phyloP scores from a whole-genome alignment of 2,797 vertebrate genomes.

The Enteromius argenteus region DNA sequence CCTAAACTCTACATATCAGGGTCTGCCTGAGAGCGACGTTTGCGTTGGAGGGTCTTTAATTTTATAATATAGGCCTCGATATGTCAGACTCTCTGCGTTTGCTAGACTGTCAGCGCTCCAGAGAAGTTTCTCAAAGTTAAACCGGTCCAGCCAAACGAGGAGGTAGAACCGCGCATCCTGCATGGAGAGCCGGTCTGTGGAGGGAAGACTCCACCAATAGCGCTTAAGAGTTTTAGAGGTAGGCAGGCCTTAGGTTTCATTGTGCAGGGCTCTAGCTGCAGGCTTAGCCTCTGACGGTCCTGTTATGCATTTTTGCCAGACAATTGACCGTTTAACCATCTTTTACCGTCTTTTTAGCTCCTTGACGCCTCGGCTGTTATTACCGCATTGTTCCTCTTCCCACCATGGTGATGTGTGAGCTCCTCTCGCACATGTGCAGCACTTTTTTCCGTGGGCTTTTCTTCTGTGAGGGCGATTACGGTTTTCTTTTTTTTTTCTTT shows the following conservation, averaged over 20 bases:
- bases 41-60: constrained; percentile 19
- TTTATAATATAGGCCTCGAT: background rate
- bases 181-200: constrained; percentile 46
- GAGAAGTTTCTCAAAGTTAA: constrained; percentile 19
- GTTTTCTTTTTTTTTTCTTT: background rate
- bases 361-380: constrained; percentile 82
- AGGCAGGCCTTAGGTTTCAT: constrained; percentile 61
- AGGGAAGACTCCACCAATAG: constrained; percentile 40
- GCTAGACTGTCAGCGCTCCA: background rate
- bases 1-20: constrained; percentile 48
- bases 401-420: constrained; percentile 75
- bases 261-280: constrained; percentile 60
- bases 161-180: background rate
- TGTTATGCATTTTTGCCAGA: constrained; percentile 66
- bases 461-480: constrained; percentile 46
- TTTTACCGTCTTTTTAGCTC: constrained; percentile 79
- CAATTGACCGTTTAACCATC: constrained; percentile 81
- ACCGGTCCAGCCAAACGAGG: background rate
- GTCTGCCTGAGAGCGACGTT: constrained; percentile 36
- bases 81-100: background rate
- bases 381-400: constrained; percentile 79
- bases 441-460: constrained; percentile 69
- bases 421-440: constrained; percentile 74
- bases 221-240: constrained; percentile 40
- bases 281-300: constrained; percentile 68